phyloP scores from a whole-genome alignment of 2,113 vertebrate species.

The Damaliscus lunatus region DNA sequence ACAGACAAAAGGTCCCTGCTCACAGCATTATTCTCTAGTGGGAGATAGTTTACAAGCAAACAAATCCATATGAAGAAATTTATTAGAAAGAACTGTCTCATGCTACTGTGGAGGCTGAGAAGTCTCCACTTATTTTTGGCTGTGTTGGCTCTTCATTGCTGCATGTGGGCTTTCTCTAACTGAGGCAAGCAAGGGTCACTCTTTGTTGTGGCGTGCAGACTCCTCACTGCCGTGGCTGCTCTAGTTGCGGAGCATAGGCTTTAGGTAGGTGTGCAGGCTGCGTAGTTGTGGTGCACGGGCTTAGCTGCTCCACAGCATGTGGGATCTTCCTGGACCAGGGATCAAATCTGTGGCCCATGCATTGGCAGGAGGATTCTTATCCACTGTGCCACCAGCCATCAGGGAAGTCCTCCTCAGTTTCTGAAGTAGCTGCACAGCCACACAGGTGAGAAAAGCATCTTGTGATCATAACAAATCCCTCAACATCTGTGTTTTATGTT shows the following conservation, averaged over 20 bases:
- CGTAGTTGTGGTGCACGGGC: rapidly evolving
- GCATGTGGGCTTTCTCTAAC: not conserved
- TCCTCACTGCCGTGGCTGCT: not conserved
- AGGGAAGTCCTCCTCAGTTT: not conserved
- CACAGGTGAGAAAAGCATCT: not conserved
- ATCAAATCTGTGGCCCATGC: not conserved
- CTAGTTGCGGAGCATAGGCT: not conserved
- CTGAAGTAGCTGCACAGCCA: not conserved
- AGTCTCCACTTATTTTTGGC: not conserved
- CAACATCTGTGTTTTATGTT: not conserved
- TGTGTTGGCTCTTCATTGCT: not conserved
- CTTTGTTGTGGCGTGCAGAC: not conserved
- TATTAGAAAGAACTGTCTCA: no score
- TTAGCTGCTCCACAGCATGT: not conserved
- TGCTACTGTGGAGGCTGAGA: no score
- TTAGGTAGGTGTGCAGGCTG: not conserved
- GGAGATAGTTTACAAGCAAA: no score
- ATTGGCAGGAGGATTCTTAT: not conserved
- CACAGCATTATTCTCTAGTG: no score
- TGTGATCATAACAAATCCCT: not conserved
- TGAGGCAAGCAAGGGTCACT: not conserved
- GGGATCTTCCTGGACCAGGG: not conserved
- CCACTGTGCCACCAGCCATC: not conserved
- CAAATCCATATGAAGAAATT: no score
- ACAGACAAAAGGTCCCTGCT: no score